These are phyloP conservation scores for Hephaestus fuliginosus DNA, from an alignment of 2,797 vertebrate genomes.

Conservation along the genomic window DNA sequence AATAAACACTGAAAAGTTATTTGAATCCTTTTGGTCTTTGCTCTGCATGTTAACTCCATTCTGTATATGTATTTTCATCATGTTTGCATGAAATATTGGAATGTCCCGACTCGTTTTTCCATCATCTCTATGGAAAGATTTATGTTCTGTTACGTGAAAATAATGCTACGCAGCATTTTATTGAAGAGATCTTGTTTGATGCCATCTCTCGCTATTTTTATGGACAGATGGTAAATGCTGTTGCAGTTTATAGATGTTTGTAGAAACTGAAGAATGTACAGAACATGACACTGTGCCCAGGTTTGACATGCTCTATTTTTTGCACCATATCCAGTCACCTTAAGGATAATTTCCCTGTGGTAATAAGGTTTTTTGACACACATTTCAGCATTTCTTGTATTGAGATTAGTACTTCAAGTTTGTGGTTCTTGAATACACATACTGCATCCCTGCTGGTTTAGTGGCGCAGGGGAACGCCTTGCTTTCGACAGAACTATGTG, in stretches of 20 bases:
- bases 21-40: constrained; percentile 30
- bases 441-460: constrained; percentile 31
- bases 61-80: constrained; percentile 36
- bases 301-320: constrained; percentile 42
- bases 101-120: constrained; percentile 24
- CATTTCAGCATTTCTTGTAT: constrained; percentile 36
- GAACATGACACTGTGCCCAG: constrained; percentile 60
- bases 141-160: constrained; percentile 45
- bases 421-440: constrained; percentile 51
- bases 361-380: constrained; percentile 28
- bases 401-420: constrained; percentile 55
- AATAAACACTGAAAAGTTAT: constrained; percentile 17
- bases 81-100: constrained; percentile 58
- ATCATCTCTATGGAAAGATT: constrained; percentile 30
- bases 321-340: constrained; percentile 44
- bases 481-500: constrained; percentile 51
- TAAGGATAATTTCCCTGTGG: constrained; percentile 27
- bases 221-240: neutral
- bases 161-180: constrained; percentile 59
- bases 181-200: constrained; percentile 27
- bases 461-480: constrained; percentile 38
- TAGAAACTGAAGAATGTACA: constrained; percentile 71
- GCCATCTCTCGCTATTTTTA: constrained; percentile 36
- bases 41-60: constrained; percentile 62
- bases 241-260: constrained; percentile 45